Base-by-base conservation (phyloP, 2,888 invertebrate species). In the Drosophila formosana region DNA sequence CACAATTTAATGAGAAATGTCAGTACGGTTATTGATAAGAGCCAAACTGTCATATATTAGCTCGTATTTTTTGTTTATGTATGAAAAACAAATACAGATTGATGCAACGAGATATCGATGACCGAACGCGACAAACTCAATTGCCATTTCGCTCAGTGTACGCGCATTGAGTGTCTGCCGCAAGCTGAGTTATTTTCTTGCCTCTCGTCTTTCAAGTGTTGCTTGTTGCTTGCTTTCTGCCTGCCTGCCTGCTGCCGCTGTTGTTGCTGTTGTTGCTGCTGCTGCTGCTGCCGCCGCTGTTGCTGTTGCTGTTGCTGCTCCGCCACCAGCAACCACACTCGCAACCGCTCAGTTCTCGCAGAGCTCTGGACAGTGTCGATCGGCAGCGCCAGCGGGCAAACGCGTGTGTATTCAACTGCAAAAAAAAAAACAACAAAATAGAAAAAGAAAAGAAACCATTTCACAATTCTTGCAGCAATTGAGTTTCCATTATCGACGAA, bases 291-390 rank as follows among this genome's bases (percentile, higher is more conserved):
- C 28, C 7, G 52, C 18, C 51, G 13, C n/a, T 18, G 18, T 18
- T 18, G 18, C 18, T 18, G 18, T 18, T 18, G 47, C 11, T 18
- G 41, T 11, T 34, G 45, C 25, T 13, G 58, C 39, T 3, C 37
- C 25, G 34, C 46, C 60, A 23, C 53, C 49, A 32, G 52, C 52
- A 41, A 47, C 47, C 13, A n/a, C 55, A 45, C 30, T 34, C 55
- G 53, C 66, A 61, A 34, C 56, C 39, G 57, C 79, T 77, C 80
- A 76, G 76, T 80, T 76, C 66, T 79, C 79, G 70, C 58, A 57
- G 69, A 79, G 75, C 76, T 70, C 77, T 76, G 72, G 71, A 63
- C 72, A 64, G 72, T 66, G 77, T 75, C 80, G 80, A 80, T 80
- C 76, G 72, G 61, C 64, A 57, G 43, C 60, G 45, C 37, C 50